Conservation (phyloP, 2,797 vertebrate genomes). For the Cheracebus regulus region DNA sequence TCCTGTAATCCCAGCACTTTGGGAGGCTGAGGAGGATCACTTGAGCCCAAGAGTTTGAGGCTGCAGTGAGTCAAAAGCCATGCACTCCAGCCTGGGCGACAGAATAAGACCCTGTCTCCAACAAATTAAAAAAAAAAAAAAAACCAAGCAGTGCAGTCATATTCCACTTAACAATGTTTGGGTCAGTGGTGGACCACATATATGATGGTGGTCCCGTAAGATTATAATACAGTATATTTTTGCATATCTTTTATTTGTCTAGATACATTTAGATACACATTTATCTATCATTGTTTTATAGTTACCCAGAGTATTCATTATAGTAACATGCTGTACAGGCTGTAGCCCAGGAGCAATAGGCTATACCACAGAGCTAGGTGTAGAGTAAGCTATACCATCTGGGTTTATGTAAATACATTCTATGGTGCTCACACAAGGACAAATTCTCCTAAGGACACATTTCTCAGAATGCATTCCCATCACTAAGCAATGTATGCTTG, state of each 20-base stretch:
- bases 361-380: background rate
- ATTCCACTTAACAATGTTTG: background rate
- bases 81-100: background rate
- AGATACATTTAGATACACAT: background rate
- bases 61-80: background rate
- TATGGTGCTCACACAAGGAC: background rate
- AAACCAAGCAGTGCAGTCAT: background rate
- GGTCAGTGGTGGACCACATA: background rate
- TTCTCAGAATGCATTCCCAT: background rate
- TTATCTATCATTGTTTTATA: background rate
- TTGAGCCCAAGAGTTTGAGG: background rate
- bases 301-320: background rate
- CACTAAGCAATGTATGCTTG: background rate
- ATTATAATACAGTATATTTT: background rate
- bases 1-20: background rate
- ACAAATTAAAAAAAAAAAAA: too few species aligned
- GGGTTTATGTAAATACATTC: background rate
- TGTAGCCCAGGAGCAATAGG: background rate
- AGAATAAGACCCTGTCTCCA: background rate
- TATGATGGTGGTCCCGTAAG: background rate
- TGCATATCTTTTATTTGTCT: background rate
- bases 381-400: background rate
- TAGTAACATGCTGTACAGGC: background rate
- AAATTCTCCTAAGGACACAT: background rate
- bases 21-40: background rate